Conservation (phyloP, 1,140 invertebrate species). For the Scaptomyza pallida region DNA sequence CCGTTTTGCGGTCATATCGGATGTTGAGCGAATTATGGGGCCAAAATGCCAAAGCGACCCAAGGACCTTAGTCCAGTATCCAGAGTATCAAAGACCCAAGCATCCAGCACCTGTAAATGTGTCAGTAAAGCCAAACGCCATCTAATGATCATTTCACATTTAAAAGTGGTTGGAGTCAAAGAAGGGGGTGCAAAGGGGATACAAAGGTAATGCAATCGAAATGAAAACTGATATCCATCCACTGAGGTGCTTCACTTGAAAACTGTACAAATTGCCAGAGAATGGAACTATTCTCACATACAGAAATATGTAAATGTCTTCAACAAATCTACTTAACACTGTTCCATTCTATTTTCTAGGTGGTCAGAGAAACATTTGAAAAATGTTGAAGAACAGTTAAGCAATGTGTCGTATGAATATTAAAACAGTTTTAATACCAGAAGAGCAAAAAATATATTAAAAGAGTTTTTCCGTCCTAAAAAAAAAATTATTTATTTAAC, state of each 20-base stretch:
- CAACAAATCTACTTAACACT: too few relatives aligned
- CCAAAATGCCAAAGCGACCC: slow-evolving; percentile 15
- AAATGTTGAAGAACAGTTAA: too few relatives aligned
- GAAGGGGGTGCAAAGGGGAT: not conserved
- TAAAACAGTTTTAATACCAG: too few relatives aligned
- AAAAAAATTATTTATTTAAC: too few relatives aligned
- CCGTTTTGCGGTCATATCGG: slow-evolving; percentile 68
- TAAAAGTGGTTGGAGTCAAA: not conserved
- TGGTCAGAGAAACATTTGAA: too few relatives aligned
- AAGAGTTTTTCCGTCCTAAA: too few relatives aligned
- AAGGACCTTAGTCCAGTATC: not conserved
- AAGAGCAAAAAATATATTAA: too few relatives aligned
- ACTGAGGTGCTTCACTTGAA: not conserved
- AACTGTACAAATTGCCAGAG: not conserved
- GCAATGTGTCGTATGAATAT: too few relatives aligned
- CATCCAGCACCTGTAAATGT: not conserved
- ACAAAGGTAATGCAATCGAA: not conserved
- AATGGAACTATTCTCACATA: not conserved
- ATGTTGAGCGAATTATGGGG: slow-evolving; percentile 59
- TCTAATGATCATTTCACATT: slow-evolving; percentile 5
- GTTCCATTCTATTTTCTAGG: too few relatives aligned
- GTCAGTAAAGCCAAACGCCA: slow-evolving; percentile 17
- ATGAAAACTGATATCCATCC: slow-evolving; percentile 6
- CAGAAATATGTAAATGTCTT: not conserved
- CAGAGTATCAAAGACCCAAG: not conserved